Conservation (phyloP, 2,888 invertebrate species). For the Mamestra brassicae region DNA sequence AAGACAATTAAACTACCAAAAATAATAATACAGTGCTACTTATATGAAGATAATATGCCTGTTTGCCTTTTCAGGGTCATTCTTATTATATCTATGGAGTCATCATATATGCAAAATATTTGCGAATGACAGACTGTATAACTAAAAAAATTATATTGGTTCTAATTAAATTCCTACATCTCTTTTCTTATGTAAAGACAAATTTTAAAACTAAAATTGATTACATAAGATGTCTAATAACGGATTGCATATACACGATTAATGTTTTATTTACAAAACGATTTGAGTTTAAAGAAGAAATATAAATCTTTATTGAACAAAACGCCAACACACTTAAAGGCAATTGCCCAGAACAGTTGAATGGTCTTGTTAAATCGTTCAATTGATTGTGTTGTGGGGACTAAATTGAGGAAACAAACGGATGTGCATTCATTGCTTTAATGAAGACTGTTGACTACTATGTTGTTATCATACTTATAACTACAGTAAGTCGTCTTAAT, state of each 20-base stretch:
- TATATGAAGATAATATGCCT: no score
- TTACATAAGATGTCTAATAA: not conserved
- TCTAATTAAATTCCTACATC: not conserved
- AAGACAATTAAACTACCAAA: not conserved
- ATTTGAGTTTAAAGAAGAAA: not conserved
- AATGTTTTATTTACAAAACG: not conserved
- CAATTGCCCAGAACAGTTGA: constrained; percentile 14
- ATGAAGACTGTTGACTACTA: constrained; percentile 3
- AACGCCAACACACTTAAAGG: not conserved
- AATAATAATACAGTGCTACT: not conserved
- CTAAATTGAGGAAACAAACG: constrained; percentile 1
- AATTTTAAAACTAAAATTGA: not conserved
- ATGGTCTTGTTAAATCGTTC: constrained; percentile 10
- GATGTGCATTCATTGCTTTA: constrained; percentile 8
- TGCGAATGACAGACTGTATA: no score
- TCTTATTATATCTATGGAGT: no score
- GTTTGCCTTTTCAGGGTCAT: not conserved
- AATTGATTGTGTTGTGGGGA: constrained; percentile 37
- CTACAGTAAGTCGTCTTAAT: not conserved
- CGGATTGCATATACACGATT: not conserved
- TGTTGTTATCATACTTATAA: not conserved
- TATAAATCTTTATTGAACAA: not conserved
- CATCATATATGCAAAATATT: not conserved
- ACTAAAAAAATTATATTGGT: no score
- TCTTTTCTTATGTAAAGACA: not conserved